Evolutionary conservation across 1,140 invertebrate species (phyloP).

Genomic region (Drosophila erecta): DNA sequence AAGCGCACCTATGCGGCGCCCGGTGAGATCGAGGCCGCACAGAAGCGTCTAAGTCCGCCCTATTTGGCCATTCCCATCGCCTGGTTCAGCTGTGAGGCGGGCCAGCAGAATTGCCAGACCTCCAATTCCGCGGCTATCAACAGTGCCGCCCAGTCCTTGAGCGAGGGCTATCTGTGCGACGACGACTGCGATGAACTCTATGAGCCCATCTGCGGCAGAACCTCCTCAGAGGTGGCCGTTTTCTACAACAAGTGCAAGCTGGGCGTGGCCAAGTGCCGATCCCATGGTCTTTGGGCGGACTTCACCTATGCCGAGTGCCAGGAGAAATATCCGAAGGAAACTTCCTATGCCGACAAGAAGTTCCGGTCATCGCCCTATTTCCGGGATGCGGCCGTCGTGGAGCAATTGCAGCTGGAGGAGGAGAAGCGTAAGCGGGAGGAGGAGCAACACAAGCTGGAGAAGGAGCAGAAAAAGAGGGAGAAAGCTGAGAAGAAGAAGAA

Average conservation of each 20-base stretch:
- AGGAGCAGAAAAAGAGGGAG: conserved; percentile 39
- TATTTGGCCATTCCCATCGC: conserved; percentile 78
- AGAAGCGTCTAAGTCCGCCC: conserved; percentile 60
- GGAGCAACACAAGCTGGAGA: conserved; percentile 16
- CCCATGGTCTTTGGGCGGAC: conserved; percentile 72
- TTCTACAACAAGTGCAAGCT: conserved; percentile 81
- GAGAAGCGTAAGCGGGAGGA: conserved; percentile 6
- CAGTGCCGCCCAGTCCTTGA: conserved; percentile 53
- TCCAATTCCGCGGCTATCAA: conserved; percentile 64
- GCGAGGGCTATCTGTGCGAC: conserved; percentile 77
- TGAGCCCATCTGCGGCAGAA: conserved; percentile 75
- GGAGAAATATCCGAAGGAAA: conserved; percentile 65
- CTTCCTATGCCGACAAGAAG: conserved; percentile 71
- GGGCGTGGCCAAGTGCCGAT: conserved; percentile 78
- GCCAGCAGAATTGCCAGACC: conserved; percentile 46
- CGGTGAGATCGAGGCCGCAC: background rate
- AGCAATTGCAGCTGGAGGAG: conserved; percentile 20
- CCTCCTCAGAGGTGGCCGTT: conserved; percentile 68
- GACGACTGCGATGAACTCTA: conserved; percentile 74
- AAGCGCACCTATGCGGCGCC: conserved; percentile 69
- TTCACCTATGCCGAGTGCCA: conserved; percentile 65
- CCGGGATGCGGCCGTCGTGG: conserved; percentile 40
- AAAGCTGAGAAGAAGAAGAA: conserved; percentile 31
- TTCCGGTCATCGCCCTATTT: conserved; percentile 70
- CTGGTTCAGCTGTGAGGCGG: conserved; percentile 62